Evolutionary conservation across 2,888 invertebrate genomes (phyloP).

Genomic region (Nephrotoma flavescens): DNA sequence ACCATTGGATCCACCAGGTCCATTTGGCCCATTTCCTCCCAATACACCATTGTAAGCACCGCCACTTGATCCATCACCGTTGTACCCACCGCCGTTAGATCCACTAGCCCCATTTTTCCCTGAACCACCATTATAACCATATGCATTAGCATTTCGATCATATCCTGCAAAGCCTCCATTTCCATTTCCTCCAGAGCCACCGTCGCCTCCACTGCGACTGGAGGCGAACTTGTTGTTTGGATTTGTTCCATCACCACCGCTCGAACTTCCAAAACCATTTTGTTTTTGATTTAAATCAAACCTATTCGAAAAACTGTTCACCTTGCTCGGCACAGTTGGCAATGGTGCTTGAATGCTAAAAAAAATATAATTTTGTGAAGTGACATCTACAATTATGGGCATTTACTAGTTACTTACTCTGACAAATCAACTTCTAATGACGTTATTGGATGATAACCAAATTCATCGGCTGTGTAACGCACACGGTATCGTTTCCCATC

Average conservation of each 20-base stretch:
- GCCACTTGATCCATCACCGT: background rate
- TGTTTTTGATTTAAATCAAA: background rate
- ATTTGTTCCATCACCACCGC: background rate
- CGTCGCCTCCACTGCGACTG: background rate
- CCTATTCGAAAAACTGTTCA: background rate
- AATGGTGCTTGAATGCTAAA: background rate
- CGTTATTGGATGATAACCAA: constrained; percentile 32
- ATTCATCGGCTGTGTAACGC: constrained; percentile 31
- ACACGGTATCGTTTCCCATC: constrained; percentile 30
- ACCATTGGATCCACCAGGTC: background rate
- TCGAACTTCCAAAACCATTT: background rate
- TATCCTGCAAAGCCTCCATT: background rate
- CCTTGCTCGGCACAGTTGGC: background rate
- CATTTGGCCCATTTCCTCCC: background rate
- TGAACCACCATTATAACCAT: background rate
- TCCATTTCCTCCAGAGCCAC: background rate
- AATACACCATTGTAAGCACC: background rate
- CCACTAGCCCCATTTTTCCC: background rate
- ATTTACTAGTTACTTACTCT: constrained; percentile 15
- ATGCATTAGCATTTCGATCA: background rate
- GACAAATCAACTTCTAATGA: constrained; percentile 30
- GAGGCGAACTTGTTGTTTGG: background rate
- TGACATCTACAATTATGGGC: background rate
- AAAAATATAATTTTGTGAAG: background rate
- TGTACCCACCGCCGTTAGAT: background rate